Conservation (phyloP, 2,797 vertebrate species). For the Sciaenops ocellatus region DNA sequence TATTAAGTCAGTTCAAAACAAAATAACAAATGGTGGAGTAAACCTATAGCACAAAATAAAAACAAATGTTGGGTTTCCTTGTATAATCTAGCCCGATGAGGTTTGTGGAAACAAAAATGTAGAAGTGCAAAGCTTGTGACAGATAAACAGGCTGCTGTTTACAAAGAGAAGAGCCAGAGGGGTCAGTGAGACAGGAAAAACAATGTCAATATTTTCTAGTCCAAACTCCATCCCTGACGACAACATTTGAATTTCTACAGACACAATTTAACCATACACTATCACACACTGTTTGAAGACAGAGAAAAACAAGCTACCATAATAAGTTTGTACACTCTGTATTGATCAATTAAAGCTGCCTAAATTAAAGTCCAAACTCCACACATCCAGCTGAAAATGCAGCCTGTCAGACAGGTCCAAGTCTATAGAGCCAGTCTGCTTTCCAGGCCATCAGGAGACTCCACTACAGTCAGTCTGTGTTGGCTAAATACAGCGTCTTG, state of each 20-base stretch:
- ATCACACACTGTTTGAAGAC: neutral
- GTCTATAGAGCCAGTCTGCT: conserved; percentile 40
- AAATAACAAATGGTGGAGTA: conserved; percentile 2
- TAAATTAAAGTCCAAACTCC: conserved; percentile 80
- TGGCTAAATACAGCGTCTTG: conserved; percentile 75
- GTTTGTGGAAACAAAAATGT: conserved; percentile 3
- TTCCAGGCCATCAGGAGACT: conserved; percentile 46
- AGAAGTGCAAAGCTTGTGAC: conserved; percentile 1
- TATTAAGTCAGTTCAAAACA: conserved; percentile 52
- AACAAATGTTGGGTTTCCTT: conserved; percentile 1
- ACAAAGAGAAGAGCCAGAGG: conserved; percentile 31
- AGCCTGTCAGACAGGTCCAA: conserved; percentile 22
- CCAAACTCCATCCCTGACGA: conserved; percentile 66
- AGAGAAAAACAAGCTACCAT: neutral
- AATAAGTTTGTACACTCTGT: conserved; percentile 1
- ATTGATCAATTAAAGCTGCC: conserved; percentile 61
- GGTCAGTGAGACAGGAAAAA: conserved; percentile 37
- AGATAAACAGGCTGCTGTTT: conserved; percentile 44
- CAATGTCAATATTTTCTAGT: conserved; percentile 68
- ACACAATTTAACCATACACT: neutral
- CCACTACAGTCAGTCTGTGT: conserved; percentile 31
- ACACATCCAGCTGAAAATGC: conserved; percentile 61
- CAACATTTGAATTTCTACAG: neutral
- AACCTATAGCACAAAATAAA: conserved; percentile 5
- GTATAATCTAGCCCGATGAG: neutral